phyloP scores from a whole-genome alignment of 2,113 vertebrate genomes.

The Otolemur garnettii region DNA sequence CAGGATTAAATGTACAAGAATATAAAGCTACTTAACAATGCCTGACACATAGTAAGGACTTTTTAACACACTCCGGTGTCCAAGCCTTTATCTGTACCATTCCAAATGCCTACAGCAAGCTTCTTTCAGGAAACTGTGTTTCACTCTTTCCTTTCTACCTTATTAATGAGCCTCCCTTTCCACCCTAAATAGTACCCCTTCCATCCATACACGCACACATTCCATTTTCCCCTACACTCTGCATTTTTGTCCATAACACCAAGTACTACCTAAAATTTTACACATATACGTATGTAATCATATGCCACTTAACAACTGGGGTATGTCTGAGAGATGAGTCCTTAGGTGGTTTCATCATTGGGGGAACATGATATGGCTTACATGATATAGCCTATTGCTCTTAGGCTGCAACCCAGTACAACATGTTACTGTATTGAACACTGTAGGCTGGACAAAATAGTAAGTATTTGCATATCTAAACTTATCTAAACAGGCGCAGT shows the following conservation, averaged over 20 bases:
- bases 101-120: not conserved
- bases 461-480: not conserved
- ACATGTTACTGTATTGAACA: not conserved
- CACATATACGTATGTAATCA: not conserved
- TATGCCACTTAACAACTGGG: not conserved
- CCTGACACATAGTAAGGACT: not conserved
- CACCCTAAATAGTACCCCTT: not conserved
- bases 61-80: not conserved
- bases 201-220: not conserved
- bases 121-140: not conserved
- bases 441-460: not conserved
- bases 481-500: not conserved
- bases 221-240: not conserved
- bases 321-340: not conserved
- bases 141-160: not conserved
- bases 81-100: not conserved
- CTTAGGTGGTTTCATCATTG: not conserved
- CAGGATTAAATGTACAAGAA: not conserved
- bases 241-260: not conserved
- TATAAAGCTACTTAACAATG: not conserved
- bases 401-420: not conserved
- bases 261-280: not conserved
- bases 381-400: not conserved
- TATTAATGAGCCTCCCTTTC: not conserved
- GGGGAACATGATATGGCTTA: not conserved